A percentile compares a stretch with the other conserved stretches of the same genome.
These are phyloP conservation scores for Plebejus argus DNA, from an alignment of 2,888 invertebrate species.

Conservation along the genomic window DNA sequence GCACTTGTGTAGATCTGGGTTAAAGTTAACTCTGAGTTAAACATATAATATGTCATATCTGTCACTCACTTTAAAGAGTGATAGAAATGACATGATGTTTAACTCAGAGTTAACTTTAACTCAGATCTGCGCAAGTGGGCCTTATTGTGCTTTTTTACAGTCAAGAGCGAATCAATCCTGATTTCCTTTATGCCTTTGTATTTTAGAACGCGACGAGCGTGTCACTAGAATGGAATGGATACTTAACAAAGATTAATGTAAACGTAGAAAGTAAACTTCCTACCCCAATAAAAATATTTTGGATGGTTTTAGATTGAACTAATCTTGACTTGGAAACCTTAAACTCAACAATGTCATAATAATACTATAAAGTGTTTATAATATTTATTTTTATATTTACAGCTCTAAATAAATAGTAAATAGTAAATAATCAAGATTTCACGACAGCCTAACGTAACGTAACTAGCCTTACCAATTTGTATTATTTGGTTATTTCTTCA, in stretches of 20 bases:
- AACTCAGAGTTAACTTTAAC: no score
- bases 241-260: slow-evolving; percentile 14
- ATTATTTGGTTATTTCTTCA: no score
- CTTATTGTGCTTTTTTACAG: not conserved
- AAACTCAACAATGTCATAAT: no score
- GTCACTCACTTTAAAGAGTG: no score
- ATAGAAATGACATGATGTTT: no score
- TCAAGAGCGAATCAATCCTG: slow-evolving; percentile 6
- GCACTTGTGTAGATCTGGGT: no score
- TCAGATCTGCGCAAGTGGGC: no score
- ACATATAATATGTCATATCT: no score
- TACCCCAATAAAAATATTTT: not conserved
- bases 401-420: not conserved
- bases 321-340: not conserved
- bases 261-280: not conserved
- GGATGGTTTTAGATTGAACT: not conserved
- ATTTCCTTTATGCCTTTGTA: slow-evolving; percentile 14
- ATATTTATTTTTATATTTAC: not conserved
- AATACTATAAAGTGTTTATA: no score
- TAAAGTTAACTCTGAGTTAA: no score
- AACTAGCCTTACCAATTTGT: no score
- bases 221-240: slow-evolving; percentile 22
- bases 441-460: not conserved
- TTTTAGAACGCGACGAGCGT: not conserved
- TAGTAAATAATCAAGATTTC: not conserved